Conservation (phyloP, 1,140 invertebrate genomes). For the Ectropis grisescens region DNA sequence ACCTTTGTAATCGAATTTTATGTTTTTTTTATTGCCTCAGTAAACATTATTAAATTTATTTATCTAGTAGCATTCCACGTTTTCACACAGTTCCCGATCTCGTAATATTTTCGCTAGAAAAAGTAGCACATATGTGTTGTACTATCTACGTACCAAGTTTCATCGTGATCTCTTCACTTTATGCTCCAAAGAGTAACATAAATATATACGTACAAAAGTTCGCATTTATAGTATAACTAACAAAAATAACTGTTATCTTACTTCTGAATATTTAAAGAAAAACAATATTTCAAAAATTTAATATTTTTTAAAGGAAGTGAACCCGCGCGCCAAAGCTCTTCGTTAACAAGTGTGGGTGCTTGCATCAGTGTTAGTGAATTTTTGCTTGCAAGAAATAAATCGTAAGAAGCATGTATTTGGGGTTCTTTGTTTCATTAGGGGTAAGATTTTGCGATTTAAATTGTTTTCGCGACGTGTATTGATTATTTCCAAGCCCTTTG, state of each 20-base stretch:
- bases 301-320: not conserved
- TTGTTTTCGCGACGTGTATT: conserved; percentile 36
- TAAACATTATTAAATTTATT: too few relatives aligned
- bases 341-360: too few relatives aligned
- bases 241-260: too few relatives aligned
- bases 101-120: too few relatives aligned
- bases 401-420: conserved; percentile 19
- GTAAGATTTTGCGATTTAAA: conserved; percentile 19
- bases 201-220: not conserved
- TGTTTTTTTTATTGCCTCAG: too few relatives aligned
- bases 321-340: too few relatives aligned
- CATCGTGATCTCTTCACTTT: not conserved
- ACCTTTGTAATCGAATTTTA: too few relatives aligned
- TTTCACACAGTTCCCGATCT: too few relatives aligned
- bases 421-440: conserved; percentile 33
- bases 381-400: conserved; percentile 29
- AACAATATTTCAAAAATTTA: not conserved
- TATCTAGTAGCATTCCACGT: too few relatives aligned
- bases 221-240: not conserved
- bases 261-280: too few relatives aligned
- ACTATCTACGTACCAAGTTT: not conserved
- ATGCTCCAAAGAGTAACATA: not conserved
- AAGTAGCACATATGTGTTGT: not conserved
- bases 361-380: conserved; percentile 18
- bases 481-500: conserved; percentile 17